Evolutionary conservation across 2,113 vertebrate genomes (phyloP), one percentile per base, ranked within the genome.

Genomic region (Proterorhinus semilunaris): DNA sequence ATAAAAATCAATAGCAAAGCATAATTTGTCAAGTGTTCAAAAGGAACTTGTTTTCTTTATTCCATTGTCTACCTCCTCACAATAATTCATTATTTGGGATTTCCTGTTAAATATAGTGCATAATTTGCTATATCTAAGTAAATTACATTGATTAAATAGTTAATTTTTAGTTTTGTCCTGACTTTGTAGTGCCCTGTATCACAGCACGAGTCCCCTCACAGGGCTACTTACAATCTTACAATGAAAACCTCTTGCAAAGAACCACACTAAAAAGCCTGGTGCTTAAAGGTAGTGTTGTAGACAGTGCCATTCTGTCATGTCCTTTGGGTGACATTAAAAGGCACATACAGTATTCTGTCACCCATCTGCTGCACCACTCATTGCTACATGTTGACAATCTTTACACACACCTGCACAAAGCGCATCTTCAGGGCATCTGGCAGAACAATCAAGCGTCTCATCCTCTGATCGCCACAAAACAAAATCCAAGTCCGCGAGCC

Each of bases 371-470:
- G 48, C 49, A 48, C 52, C 58, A 59, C 27, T 66, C 49, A 65
- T 72, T 70, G 62, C 49, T 71, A 44, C 54, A 70, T 66, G 58
- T 74, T 76, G 71, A 73, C 68, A 45, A 72, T 68, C 75, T 62
- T 73, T 70, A 77, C 66, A 71, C 63, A 52, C 21, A 86, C 87
- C 83, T 80, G 74, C 64, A 78, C 36, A 78, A 79, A 78, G 45
- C 45, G 63, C 68, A 54, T 74, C 81, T 86, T 66, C 53, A 10
- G 81, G 83, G 72, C 68, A 66, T 81, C 67, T 78, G n/a, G 36
- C 62, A 68, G 75, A 82, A 71, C 77, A 86, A 83, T 89, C 83
- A 86, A 74, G 21, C 61, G 66, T 74, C 71, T 65, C 66, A 76
- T 72, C 69, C 68, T 84, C 69, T 69, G 73, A 87, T 86, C 27